Conservation (phyloP, 2,888 invertebrate species). For the Odontocerum albicorne region DNA sequence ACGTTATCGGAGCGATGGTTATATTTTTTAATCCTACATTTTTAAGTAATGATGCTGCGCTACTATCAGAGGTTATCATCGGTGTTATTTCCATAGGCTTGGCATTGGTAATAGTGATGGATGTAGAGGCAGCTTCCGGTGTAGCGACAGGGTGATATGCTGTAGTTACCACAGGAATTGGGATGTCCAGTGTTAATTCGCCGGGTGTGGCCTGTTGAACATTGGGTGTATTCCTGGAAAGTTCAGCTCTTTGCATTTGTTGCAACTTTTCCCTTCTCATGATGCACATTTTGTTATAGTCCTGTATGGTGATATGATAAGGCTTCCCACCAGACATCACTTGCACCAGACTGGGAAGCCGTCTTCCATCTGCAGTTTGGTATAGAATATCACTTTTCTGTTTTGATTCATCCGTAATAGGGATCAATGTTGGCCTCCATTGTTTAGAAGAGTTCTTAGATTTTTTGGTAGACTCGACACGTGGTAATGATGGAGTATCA, state of each 20-base stretch:
- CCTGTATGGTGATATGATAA: slow-evolving; percentile 75
- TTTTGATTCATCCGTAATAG: slow-evolving; percentile 60
- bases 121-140: slow-evolving; percentile 41
- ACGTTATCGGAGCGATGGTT: slow-evolving; percentile 53
- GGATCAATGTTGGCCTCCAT: slow-evolving; percentile 73
- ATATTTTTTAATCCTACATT: slow-evolving; percentile 56
- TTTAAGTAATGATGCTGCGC: slow-evolving; percentile 49
- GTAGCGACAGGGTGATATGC: slow-evolving; percentile 38
- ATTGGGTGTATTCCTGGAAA: slow-evolving; percentile 43
- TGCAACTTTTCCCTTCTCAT: slow-evolving; percentile 67
- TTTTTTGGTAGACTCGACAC: slow-evolving; percentile 48
- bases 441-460: slow-evolving; percentile 61
- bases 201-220: background rate
- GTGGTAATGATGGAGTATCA: slow-evolving; percentile 40
- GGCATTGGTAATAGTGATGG: slow-evolving; percentile 4
- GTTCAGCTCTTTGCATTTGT: slow-evolving; percentile 55
- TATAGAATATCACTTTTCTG: slow-evolving; percentile 54
- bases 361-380: slow-evolving; percentile 60
- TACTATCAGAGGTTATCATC: background rate
- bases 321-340: slow-evolving; percentile 78
- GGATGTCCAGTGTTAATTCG: slow-evolving; percentile 17
- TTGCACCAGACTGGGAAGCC: slow-evolving; percentile 67
- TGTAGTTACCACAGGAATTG: slow-evolving; percentile 36
- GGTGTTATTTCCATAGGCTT: slow-evolving; percentile 2
- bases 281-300: slow-evolving; percentile 79